Evolutionary conservation across 2,888 invertebrate genomes (phyloP), one percentile per base, ranked within the genome.

Genomic region (Xanthia icteritia): DNA sequence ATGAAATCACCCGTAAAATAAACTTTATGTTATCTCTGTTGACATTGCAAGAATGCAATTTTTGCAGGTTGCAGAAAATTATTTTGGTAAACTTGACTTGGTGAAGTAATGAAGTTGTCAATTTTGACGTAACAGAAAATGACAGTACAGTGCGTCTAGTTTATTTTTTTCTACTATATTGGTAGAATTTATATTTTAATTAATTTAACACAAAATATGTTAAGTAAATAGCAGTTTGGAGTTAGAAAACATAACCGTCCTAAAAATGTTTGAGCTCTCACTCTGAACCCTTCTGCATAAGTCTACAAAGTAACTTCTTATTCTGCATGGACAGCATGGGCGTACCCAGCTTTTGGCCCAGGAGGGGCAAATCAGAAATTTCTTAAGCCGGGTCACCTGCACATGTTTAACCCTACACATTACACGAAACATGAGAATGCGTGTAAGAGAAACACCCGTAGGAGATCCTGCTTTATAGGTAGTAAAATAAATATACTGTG

Each of bases 41-140:
- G 70, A 42, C 77, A 70, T 48, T 48, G 77, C 58, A 69, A 56
- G 36, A 77, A 54, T 68, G 58, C 81, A 58, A 51, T 81, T 23
- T 23, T 23, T 68, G 42, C 56, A 51, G 36, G 27, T 75, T 58
- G 64, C 78, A 58, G 42, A 65, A 65, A 27, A 58, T 45, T 36
- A 58, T 36, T 75, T 58, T 58, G 4, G 13, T 45, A 0, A 39
- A n/a, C n/a, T n/a, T n/a, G 31, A 31, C 3, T 58, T 51, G 17
- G 13, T 8, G 27, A 51, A 13, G 9, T 77, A 31, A 15, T 31
- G 36, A 36, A 39, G n/a, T 51, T 48, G 39, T 73, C 66, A 73
- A 15, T 75, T 48, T 56, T 82, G 70, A 71, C 36, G 17, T 69
- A 15, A 0, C 5, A 17, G 39, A 61, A 27, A 61, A 61, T 78